phyloP scores from a whole-genome alignment of 37 sponge, comb jelly and placozoan genomes.

The Axinella damicornis region DNA sequence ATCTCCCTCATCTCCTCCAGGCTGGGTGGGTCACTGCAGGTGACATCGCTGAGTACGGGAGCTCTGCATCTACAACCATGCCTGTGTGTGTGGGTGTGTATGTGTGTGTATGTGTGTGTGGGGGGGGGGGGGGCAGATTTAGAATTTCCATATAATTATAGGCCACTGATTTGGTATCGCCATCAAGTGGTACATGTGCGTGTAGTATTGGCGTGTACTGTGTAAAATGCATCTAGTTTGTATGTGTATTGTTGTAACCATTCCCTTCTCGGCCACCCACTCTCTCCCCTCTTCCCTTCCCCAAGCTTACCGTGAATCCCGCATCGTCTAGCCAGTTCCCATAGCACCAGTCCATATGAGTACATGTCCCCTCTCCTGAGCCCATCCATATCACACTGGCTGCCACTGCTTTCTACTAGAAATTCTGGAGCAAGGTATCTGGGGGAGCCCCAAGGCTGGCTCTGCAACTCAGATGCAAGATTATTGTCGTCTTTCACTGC shows the following conservation, averaged over 20 bases:
- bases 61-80: conserved; percentile 8
- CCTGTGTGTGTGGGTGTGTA: conserved; percentile 7
- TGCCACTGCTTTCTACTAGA: not conserved
- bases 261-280: not conserved
- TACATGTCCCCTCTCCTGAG: conserved; percentile 65
- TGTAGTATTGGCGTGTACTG: not conserved
- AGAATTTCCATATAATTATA: too few species aligned
- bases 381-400: conserved; percentile 13
- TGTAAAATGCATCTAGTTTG: too few species aligned
- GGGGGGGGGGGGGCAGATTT: too few species aligned
- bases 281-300: not conserved
- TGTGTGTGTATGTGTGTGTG: too few species aligned
- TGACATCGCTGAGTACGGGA: conserved; percentile 55
- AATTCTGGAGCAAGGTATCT: conserved; percentile 62
- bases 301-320: conserved; percentile 31
- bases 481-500: conserved; percentile 20
- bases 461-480: not conserved
- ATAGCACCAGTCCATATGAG: conserved; percentile 66
- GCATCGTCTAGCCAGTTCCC: conserved; percentile 72
- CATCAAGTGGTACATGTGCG: too few species aligned
- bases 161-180: too few species aligned
- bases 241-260: too few species aligned
- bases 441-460: not conserved
- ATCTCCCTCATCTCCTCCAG: conserved; percentile 44
- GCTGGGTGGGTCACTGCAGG: conserved; percentile 12